These are phyloP conservation scores for Atractosteus spatula DNA, from an alignment of 2,113 vertebrate species.

Conservation along the genomic window DNA sequence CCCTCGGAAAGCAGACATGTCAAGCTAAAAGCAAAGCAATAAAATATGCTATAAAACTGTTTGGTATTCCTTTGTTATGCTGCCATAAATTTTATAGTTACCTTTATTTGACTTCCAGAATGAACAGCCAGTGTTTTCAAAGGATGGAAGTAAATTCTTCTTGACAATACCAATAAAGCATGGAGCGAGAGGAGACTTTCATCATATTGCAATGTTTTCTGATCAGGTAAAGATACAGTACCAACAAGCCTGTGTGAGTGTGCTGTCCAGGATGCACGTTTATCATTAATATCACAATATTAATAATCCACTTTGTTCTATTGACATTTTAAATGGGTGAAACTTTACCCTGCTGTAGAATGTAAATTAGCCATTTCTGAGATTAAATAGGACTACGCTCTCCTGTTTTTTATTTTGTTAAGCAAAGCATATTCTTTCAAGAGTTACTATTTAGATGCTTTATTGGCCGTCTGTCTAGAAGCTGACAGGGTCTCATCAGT, in stretches of 20 bases:
- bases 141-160: constrained; percentile 52
- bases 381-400: too few species aligned
- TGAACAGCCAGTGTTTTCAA: constrained; percentile 60
- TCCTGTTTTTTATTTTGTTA: too few species aligned
- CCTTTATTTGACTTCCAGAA: constrained; percentile 41
- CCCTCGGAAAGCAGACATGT: too few species aligned
- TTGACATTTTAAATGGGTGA: background rate
- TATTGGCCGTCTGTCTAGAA: too few species aligned
- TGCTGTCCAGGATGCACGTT: background rate
- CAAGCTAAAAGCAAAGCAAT: background rate
- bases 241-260: background rate
- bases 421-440: too few species aligned
- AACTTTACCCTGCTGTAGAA: background rate
- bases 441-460: too few species aligned
- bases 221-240: constrained; percentile 42
- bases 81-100: background rate
- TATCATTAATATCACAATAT: background rate
- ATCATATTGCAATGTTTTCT: constrained; percentile 60
- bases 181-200: constrained; percentile 43
- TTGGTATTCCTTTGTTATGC: constrained; percentile 5
- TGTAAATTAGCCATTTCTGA: too few species aligned
- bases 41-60: background rate
- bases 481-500: too few species aligned
- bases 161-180: constrained; percentile 52
- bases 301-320: background rate